Evolutionary conservation across 1,140 invertebrate species (phyloP).

Genomic region (Asobara japonica): DNA sequence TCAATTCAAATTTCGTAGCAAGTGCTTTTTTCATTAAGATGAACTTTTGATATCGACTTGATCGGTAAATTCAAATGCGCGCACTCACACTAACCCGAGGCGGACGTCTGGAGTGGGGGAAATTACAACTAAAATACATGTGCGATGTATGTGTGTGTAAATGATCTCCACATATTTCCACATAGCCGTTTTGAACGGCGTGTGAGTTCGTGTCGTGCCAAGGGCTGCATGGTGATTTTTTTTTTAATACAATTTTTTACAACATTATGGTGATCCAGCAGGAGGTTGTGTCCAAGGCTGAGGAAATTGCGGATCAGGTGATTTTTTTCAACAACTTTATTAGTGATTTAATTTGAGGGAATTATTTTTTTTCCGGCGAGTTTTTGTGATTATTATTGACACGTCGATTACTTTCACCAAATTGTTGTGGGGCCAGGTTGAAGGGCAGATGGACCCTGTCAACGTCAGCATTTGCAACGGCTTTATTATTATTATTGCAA

Average conservation of each 20-base stretch:
- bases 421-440: neutral
- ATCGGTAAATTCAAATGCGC: too few species aligned
- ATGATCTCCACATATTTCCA: too few species aligned
- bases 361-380: too few species aligned
- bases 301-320: conserved; percentile 96
- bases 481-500: too few species aligned
- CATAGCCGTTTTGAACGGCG: neutral
- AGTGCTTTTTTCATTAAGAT: too few species aligned
- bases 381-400: neutral
- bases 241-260: conserved; percentile 58
- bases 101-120: too few species aligned
- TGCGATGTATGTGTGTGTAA: too few species aligned
- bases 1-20: too few species aligned
- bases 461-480: conserved; percentile 59
- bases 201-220: conserved; percentile 44
- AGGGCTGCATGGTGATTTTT: conserved; percentile 47
- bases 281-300: conserved; percentile 89
- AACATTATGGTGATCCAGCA: conserved; percentile 83
- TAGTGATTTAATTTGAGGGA: neutral
- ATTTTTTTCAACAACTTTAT: conserved; percentile 43
- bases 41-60: too few species aligned
- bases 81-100: too few species aligned
- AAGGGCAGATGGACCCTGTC: conserved; percentile 41
- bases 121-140: too few species aligned
- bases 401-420: conserved; percentile 3